Evolutionary conservation across 2,113 vertebrate genomes (phyloP).

Genomic region (Trematocara nigrifrons): DNA sequence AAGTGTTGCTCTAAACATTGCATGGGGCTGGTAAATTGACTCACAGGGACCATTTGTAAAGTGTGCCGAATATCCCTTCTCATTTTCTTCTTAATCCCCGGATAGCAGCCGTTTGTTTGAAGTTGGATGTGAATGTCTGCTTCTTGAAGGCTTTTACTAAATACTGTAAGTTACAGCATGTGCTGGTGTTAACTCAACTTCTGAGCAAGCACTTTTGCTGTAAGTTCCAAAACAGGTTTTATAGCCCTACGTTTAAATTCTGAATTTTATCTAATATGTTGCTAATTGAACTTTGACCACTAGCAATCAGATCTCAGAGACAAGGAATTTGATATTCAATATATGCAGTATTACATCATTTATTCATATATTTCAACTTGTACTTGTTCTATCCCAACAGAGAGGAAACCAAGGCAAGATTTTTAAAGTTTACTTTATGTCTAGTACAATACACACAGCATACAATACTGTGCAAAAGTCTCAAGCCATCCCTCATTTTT

Average conservation of each 20-base stretch:
- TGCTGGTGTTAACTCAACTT: neutral
- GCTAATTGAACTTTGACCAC: neutral
- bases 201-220: neutral
- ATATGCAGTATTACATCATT: neutral
- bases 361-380: neutral
- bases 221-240: neutral
- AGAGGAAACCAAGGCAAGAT: neutral
- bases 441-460: neutral
- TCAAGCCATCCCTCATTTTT: neutral
- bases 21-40: slow-evolving; percentile 17
- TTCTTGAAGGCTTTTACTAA: slow-evolving; percentile 10
- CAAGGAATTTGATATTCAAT: neutral
- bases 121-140: neutral
- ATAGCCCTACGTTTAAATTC: neutral
- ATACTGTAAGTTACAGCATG: neutral
- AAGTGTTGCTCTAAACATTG: slow-evolving; percentile 40
- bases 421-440: neutral
- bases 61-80: slow-evolving; percentile 22
- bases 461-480: neutral
- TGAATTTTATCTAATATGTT: neutral
- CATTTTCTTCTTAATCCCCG: slow-evolving; percentile 16
- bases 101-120: slow-evolving; percentile 28
- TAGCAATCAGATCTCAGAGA: neutral
- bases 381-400: neutral
- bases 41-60: slow-evolving; percentile 33